A percentile compares a stretch with the other conserved stretches of the same genome.
phyloP scores from a whole-genome alignment of 1,140 invertebrate species.

The Drosophila baimaii region DNA sequence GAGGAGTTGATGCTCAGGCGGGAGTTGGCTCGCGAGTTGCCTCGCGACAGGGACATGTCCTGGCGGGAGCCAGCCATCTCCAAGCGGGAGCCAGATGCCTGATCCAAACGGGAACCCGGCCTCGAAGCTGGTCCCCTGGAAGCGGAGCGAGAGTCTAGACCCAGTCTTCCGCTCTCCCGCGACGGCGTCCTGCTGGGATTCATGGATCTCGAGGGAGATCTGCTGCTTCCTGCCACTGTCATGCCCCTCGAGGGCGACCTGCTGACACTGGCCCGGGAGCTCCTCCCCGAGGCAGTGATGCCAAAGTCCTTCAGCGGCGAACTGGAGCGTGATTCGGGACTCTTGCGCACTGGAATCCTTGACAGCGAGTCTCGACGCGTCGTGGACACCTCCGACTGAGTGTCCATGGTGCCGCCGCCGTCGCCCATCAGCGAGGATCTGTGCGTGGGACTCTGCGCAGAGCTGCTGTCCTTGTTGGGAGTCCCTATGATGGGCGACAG shows the following conservation, averaged over 20 bases:
- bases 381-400: constrained; percentile 60
- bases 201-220: constrained; percentile 61
- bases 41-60: constrained; percentile 51
- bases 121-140: constrained; percentile 62
- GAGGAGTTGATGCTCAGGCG: constrained; percentile 74
- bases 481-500: constrained; percentile 83
- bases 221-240: constrained; percentile 52
- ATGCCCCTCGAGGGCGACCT: constrained; percentile 49
- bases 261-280: constrained; percentile 60
- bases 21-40: constrained; percentile 73
- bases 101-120: constrained; percentile 64
- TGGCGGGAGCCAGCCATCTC: constrained; percentile 48
- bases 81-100: constrained; percentile 54
- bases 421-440: constrained; percentile 36
- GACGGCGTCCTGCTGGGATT: constrained; percentile 41
- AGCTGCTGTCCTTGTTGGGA: constrained; percentile 80
- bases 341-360: constrained; percentile 71
- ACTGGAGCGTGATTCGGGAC: constrained; percentile 62
- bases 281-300: constrained; percentile 34
- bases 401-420: constrained; percentile 14
- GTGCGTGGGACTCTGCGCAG: constrained; percentile 70
- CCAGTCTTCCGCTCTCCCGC: constrained; percentile 47
- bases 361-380: constrained; percentile 71
- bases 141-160: constrained; percentile 36
- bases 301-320: constrained; percentile 57